Base-by-base conservation (phyloP, 2,888 invertebrate genomes). In the Frankliniella fusca region DNA sequence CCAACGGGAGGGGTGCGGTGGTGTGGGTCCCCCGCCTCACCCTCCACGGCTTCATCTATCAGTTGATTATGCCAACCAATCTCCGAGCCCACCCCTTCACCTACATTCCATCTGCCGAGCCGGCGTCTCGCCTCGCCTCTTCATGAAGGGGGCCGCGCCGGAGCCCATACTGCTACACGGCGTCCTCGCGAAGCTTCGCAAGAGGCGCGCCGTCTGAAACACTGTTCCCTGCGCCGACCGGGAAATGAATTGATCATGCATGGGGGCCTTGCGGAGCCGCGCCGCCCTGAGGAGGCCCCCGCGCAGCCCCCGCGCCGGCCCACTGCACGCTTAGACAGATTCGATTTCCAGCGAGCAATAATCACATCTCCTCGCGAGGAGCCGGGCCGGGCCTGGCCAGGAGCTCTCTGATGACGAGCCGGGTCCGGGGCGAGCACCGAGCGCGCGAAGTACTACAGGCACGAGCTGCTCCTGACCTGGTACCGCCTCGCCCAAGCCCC, bases 61-160 rank as follows among this genome's bases (percentile, higher is more conserved):
- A 76, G 70, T 76, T 76, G 70, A 76, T 76, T 76, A 76, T 76
- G 70, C 70, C 70, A 76, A 76, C 70, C 70, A 76, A 76, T 76
- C 70, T 76, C 23, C 70, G 12, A 54, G 61, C 9, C 18, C 54
- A 15, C 70, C 23, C 70, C 70, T 27, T n/a, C 70, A 76, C 70
- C 70, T 76, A 76, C 70, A 76, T 76, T 76, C 70, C 70, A 76
- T 76, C 70, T 76, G 70, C 23, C 38, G 38, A 38, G 38, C 38
- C 38, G 38, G 5, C 5, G 38, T 5, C 38, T 2, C 38, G 38
- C 38, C 38, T 38, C 38, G 38, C 38, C 38, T 38, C 38, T 2
- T 38, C 38, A 18, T 38, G 38, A 38, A 38, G 38, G 38, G 5
- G 38, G 38, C 38, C 54, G 5, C 3, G 38, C 38, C 54, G 15